phyloP scores from a whole-genome alignment of 2,888 invertebrate genomes.

The Pristionchus entomophagus region DNA sequence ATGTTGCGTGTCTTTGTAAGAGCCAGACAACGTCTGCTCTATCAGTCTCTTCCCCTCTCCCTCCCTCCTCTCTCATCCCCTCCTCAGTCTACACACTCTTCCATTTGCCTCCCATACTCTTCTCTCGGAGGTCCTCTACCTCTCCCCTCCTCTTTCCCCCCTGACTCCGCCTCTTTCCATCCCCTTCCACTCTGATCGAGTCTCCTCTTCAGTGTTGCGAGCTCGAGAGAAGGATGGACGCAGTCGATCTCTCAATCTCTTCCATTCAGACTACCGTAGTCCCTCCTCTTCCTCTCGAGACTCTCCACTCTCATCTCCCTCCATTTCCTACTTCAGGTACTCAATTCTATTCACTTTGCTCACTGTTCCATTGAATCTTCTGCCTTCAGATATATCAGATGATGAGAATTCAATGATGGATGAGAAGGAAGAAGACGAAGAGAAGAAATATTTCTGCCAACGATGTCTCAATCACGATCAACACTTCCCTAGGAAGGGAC shows the following conservation, averaged over 20 bases:
- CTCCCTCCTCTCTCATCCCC: conserved; percentile 15
- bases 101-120: background rate
- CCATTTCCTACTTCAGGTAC: background rate
- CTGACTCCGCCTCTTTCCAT: conserved; percentile 28
- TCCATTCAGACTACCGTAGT: conserved; percentile 2
- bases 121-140: background rate
- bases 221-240: conserved; percentile 1
- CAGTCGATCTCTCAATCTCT: background rate
- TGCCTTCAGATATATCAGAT: background rate
- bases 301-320: background rate
- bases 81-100: conserved; percentile 20
- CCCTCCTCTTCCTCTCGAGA: background rate
- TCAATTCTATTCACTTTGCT: background rate
- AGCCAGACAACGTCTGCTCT: background rate
- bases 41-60: background rate
- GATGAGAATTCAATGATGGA: background rate
- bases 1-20: conserved; percentile 23
- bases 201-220: conserved; percentile 34
- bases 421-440: conserved; percentile 46
- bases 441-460: conserved; percentile 74
- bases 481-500: conserved; percentile 72
- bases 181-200: background rate
- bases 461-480: conserved; percentile 73
- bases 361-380: too few relatives aligned
- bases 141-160: background rate